Conservation (phyloP, 2,113 vertebrate species). For the Crotalus viridis region DNA sequence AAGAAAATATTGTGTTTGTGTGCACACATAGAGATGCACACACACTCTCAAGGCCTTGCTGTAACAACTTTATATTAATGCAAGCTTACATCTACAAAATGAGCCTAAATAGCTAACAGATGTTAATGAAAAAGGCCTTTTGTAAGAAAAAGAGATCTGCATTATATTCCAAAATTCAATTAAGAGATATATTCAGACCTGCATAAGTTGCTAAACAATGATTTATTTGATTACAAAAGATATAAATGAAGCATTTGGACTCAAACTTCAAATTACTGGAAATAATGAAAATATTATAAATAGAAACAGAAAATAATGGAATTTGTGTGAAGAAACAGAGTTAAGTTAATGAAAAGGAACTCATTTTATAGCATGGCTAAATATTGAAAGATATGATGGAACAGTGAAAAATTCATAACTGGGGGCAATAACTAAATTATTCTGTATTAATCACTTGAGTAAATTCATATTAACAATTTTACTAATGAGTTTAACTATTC, state of each 20-base stretch:
- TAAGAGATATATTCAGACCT: constrained; percentile 38
- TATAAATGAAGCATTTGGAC: background rate
- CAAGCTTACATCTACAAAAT: constrained; percentile 62
- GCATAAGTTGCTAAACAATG: constrained; percentile 49
- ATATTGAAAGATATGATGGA: constrained; percentile 18
- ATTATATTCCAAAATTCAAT: constrained; percentile 62
- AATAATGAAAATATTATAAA: background rate
- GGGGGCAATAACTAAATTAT: constrained; percentile 6
- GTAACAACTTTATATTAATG: constrained; percentile 60
- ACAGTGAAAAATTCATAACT: constrained; percentile 31
- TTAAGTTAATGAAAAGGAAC: constrained; percentile 5
- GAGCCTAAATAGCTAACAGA: constrained; percentile 56
- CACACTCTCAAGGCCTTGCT: background rate
- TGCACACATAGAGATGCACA: background rate
- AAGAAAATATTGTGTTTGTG: background rate
- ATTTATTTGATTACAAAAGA: constrained; percentile 60
- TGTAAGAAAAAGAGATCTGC: constrained; percentile 56
- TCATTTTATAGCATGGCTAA: constrained; percentile 21
- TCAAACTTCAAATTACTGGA: constrained; percentile 3
- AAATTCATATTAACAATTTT: background rate
- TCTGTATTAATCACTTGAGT: background rate
- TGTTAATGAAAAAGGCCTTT: constrained; percentile 66
- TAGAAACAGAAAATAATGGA: constrained; percentile 54
- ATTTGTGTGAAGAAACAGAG: constrained; percentile 15
- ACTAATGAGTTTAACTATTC: background rate